Base-by-base conservation (phyloP, 1,140 invertebrate genomes). In the Ostrea denselamellosa region DNA sequence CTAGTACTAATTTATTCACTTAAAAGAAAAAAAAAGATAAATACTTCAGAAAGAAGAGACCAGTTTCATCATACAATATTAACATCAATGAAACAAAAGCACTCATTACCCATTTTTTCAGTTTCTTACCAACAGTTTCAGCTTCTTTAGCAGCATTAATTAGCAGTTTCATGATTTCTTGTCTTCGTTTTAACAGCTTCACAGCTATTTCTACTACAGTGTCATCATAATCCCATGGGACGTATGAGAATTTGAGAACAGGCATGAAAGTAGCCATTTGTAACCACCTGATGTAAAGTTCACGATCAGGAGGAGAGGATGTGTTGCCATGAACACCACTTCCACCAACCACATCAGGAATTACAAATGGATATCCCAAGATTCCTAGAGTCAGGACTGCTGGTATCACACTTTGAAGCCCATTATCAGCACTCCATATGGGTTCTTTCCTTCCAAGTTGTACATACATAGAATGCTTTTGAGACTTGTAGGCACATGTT, bases 341-440 rank as follows among this genome's bases (percentile, higher is more conserved):
- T 2, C 98, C 98, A 3, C 98, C 98, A 90, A 99, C 97, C 97
- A 98, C 98, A 93, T 98, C 98, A 0, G 98, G 97, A 2, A 99
- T 94, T 8, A 98, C 97, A 91, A 97, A 97, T 0, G 97, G 96
- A 94, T 98, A 98, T 8, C 98, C 98, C 90, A 97, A 96, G 65
- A 98, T 93, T 90, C 97, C 98, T 88, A 98, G 97, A n/a, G 97
- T 96, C 2, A 98, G 94, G 0, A 97, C 94, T 3, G 97, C 97
- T 0, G 98, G 97, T 62, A 99, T 96, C 9, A 99, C 85, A 86
- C 89, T 91, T 44, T 90, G 87, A 4, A 93, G 86, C 0, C 98
- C 98, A 94, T 98, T 97, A 88, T 97, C 96, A 90, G 96, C 95
- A 2, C 96, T 96, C 97, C 98, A 98, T 56, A 95, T 96, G 0